Base-by-base conservation (phyloP, 2,113 vertebrate genomes). In the Aptenodytes patagonicus region DNA sequence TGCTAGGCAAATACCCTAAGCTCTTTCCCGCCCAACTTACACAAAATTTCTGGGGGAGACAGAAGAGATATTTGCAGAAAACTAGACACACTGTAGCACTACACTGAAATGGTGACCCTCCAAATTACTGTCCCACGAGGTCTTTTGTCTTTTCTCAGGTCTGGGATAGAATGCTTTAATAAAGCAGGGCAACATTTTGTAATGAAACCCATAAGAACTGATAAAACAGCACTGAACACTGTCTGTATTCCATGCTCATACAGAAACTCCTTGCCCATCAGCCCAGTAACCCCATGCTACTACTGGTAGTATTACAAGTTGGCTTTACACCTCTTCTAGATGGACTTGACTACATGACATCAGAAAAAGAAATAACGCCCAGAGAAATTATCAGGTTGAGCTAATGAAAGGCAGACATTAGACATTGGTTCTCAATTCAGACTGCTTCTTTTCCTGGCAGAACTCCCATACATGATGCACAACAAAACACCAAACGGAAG, bases 401-500 rank as follows among this genome's bases (percentile, higher is more conserved):
- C 25, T 87, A 87, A 84, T 10, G 49, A 89, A 83, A 77, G 80
- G 62, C 8, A 90, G 75, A 49, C 58, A 51, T 70, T 62, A 87
- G 34, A 83, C 29, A 52, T 0, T 77, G 46, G 17, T 7, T 87
- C 32, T 57, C 62, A 55, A n/a, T 58, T 80, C 32, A 70, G 64
- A 20, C 32, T 60, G 47, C 31, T 89, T 17, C 44, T 68, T 93
- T 70, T 93, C 68, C 57, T 95, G 73, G 87, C 17, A 3, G 13
- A 87, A 24, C 10, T 89, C 46, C 76, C 49, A 72, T 21, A 34
- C n/a, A 73, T 31, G 26, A 83, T 61, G 38, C 51, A 91, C 54
- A 93, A 60, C 75, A 90, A 78, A 96, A 78, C 64, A 92, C 46
- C 64, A 75, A 86, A 89, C 42, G 29, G 51, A 90, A 91, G 79